A percentile compares a stretch with the other conserved stretches of the same genome.
phyloP scores from a whole-genome alignment of 2,797 vertebrate species.

The Poecilia wingei region DNA sequence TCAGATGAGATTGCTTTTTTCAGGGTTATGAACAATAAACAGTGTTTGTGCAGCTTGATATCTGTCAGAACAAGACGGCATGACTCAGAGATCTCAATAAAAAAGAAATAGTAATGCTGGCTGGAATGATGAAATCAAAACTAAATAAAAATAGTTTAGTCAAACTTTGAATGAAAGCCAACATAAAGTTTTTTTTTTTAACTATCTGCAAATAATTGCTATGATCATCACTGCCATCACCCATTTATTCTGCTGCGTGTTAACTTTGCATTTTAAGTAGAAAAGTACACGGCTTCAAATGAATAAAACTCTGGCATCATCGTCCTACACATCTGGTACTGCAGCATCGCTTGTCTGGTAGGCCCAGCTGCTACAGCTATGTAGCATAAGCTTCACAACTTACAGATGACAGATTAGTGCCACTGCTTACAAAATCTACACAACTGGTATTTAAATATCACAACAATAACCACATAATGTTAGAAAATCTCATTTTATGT shows the following conservation, averaged over 20 bases:
- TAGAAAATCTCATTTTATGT: not conserved
- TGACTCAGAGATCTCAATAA: slow-evolving; percentile 4
- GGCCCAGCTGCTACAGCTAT: not conserved
- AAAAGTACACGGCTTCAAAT: not conserved
- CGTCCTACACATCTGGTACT: not conserved
- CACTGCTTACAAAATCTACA: not conserved
- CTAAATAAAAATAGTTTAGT: slow-evolving; percentile 6
- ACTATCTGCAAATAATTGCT: not conserved
- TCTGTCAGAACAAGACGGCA: slow-evolving; percentile 10
- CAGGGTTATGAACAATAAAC: slow-evolving; percentile 48
- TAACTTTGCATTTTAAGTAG: not conserved
- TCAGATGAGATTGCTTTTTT: slow-evolving; percentile 45
- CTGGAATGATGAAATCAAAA: slow-evolving; percentile 1
- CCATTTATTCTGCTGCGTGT: not conserved
- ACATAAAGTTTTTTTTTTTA: not conserved
- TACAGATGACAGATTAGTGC: not conserved
- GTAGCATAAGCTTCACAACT: not conserved
- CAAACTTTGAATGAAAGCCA: slow-evolving; percentile 2
- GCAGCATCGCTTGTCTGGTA: not conserved
- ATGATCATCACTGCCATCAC: not conserved
- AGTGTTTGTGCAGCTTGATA: slow-evolving; percentile 39
- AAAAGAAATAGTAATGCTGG: slow-evolving; percentile 8
- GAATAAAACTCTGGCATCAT: not conserved
- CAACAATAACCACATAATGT: not conserved
- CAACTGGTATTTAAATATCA: not conserved